Percentiles rank a stretch among this genome's conserved stretches.
Evolutionary conservation across 2,113 vertebrate genomes (phyloP).

Genomic region (Brachyistius frenatus): DNA sequence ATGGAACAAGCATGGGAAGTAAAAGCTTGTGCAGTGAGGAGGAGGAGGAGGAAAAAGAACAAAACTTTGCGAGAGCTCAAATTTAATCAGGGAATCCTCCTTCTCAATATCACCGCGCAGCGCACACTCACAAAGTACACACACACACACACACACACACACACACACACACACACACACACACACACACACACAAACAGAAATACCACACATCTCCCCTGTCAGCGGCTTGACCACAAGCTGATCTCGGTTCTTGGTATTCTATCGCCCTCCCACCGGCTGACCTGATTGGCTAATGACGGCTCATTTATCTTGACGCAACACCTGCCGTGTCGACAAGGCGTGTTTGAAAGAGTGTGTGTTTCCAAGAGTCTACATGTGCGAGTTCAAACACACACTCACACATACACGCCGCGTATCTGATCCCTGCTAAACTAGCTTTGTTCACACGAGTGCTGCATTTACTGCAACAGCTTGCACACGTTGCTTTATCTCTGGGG

Average conservation of each 20-base stretch:
- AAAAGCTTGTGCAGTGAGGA: conserved; percentile 8
- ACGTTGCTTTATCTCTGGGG: conserved; percentile 69
- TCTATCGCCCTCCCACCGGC: conserved; percentile 69
- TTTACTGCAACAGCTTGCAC: conserved; percentile 69
- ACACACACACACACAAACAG: neutral
- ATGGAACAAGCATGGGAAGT: conserved; percentile 13
- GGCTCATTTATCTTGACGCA: conserved; percentile 83
- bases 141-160: conserved; percentile 12
- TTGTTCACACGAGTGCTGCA: conserved; percentile 64
- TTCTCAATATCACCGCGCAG: conserved; percentile 50
- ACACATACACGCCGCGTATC: conserved; percentile 42
- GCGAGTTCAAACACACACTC: neutral
- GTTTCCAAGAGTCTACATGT: conserved; percentile 17
- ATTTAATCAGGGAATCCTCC: conserved; percentile 80
- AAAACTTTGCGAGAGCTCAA: conserved; percentile 56
- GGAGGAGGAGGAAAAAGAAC: conserved; percentile 18
- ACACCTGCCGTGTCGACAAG: conserved; percentile 75
- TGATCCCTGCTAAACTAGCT: conserved; percentile 56
- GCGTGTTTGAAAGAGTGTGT: conserved; percentile 1
- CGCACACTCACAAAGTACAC: conserved; percentile 18
- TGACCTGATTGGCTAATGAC: conserved; percentile 82
- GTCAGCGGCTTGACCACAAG: conserved; percentile 54
- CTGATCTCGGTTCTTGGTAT: conserved; percentile 62
- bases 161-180: conserved; percentile 15
- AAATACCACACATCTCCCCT: neutral